Base-by-base conservation (phyloP, 1,140 invertebrate genomes). In the Battus philenor region DNA sequence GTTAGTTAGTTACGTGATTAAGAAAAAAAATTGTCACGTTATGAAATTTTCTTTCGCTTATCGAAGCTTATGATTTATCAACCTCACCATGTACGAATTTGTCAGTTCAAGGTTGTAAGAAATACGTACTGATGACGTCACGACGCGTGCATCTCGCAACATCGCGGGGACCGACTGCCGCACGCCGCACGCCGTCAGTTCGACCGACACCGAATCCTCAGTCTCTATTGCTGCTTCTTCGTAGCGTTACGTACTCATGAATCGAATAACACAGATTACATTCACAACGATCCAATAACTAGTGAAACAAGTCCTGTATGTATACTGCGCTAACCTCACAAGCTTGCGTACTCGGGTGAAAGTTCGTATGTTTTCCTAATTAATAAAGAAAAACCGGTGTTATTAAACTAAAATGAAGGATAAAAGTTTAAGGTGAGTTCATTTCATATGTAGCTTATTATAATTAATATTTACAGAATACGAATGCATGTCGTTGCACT, bases 391-490 rank as follows among this genome's bases (percentile, higher is more conserved):
- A 41, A 10, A 9, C 2, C 33, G 20, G 17, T 34, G 9, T 17
- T 30, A 32, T 34, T 29, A 27, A 27, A 47, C 29, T 50, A 55
- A 45, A 27, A 71, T 71, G 68, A 68, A 63, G 52, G 65, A 71
- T 47, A 66, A 63, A 34, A 66, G 57, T 34, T 43, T 43, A 18
- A 50, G 62, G 68, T 71, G 48, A 65, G 61, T 36, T 36, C 9
- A 9, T 10, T 18, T 9, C 11, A 12, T 11, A 16, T 34, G 15
- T 34, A 6, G 2, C 9, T 16, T 34, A n/a, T n/a, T n/a, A n/a
- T n/a, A n/a, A n/a, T n/a, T n/a, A n/a, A n/a, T n/a, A n/a, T n/a
- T n/a, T n/a, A n/a, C n/a, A n/a, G n/a, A n/a, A n/a, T n/a, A n/a
- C n/a, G n/a, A n/a, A n/a, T n/a, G n/a, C n/a, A n/a, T n/a, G n/a